Evolutionary conservation across 2,797 vertebrate species (phyloP).

Genomic region (Agapornis canus): DNA sequence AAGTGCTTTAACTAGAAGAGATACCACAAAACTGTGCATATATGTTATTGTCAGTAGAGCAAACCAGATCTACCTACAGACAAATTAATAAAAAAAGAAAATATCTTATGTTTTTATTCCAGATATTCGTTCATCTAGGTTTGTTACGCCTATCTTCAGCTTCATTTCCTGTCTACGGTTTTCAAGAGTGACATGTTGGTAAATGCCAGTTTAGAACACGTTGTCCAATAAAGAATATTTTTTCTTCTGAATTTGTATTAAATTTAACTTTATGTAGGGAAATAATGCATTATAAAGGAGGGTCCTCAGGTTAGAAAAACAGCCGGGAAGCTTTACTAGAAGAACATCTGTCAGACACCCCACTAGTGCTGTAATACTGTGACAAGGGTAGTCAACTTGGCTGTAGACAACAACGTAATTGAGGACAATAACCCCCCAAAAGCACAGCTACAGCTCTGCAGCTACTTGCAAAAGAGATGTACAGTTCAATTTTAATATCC

Average conservation of each 20-base stretch:
- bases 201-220: neutral
- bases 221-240: neutral
- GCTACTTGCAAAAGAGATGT: neutral
- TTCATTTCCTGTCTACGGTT: neutral
- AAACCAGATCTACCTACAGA: neutral
- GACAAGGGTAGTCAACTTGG: accelerated
- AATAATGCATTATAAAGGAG: neutral
- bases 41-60: neutral
- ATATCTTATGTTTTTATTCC: neutral
- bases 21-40: neutral
- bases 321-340: neutral
- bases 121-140: neutral
- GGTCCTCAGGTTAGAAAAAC: neutral
- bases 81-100: neutral
- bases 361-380: neutral
- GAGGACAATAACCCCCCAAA: neutral
- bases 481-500: neutral
- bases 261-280: neutral
- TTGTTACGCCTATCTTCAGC: neutral
- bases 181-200: neutral
- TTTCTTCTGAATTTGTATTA: neutral
- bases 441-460: neutral
- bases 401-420: neutral
- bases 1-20: neutral
- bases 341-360: neutral